Conservation (phyloP, 2,888 invertebrate genomes). For the Stegophylla sp. region DNA sequence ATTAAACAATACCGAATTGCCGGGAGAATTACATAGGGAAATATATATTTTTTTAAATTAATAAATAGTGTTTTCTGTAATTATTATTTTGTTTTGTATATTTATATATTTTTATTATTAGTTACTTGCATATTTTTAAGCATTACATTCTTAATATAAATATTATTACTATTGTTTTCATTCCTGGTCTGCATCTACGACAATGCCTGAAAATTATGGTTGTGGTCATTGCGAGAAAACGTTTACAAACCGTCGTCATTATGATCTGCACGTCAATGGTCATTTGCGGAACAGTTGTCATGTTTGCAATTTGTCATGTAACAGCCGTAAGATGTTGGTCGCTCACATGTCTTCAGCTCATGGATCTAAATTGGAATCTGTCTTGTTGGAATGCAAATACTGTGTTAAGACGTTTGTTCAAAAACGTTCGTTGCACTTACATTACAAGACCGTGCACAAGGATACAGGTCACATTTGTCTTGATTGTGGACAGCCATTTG, state of each 20-base stretch:
- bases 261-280: slow-evolving; percentile 41
- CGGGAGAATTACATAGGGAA: no score
- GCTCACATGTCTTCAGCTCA: slow-evolving; percentile 33
- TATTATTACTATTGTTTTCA: no score
- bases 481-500: slow-evolving; percentile 41
- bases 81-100: no score
- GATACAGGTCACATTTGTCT: slow-evolving; percentile 29
- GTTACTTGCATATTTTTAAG: no score
- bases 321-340: slow-evolving; percentile 38
- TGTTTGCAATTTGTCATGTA: slow-evolving; percentile 28
- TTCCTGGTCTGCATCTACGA: no score
- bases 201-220: slow-evolving; percentile 24
- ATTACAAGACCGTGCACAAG: slow-evolving; percentile 42
- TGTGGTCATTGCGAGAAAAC: slow-evolving; percentile 42
- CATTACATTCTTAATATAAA: no score
- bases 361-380: slow-evolving; percentile 3
- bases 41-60: no score
- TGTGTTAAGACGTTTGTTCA: slow-evolving; percentile 54
- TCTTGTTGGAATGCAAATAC: slow-evolving; percentile 12
- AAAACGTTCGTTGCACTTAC: slow-evolving; percentile 39
- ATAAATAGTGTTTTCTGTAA: no score
- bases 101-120: no score
- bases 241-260: slow-evolving; percentile 41
- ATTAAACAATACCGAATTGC: no score
- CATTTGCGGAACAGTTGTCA: slow-evolving; percentile 35